These are phyloP conservation scores for Pseudorectes ferrugineus DNA, from an alignment of 2,113 vertebrate species.

Conservation along the genomic window DNA sequence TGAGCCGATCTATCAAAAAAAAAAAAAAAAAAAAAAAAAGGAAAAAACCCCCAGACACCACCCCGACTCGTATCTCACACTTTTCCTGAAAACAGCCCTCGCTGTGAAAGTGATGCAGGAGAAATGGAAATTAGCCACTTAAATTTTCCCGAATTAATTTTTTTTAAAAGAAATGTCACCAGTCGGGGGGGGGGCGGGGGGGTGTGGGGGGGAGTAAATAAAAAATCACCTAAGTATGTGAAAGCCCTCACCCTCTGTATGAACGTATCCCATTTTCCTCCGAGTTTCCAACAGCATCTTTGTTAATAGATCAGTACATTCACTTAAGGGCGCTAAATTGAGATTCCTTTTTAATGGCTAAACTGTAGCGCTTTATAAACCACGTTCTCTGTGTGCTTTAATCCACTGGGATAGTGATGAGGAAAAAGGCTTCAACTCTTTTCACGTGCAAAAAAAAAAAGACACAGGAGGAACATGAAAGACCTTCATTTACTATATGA, in stretches of 20 bases:
- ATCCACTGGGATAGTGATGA: conserved; percentile 15
- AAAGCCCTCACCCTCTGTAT: not conserved
- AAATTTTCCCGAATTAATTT: not conserved
- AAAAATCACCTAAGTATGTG: not conserved
- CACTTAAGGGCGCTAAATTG: conserved; percentile 37
- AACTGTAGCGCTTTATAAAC: conserved; percentile 51
- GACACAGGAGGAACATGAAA: not conserved
- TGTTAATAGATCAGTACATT: conserved; percentile 39
- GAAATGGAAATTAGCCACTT: conserved; percentile 1
- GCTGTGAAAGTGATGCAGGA: not conserved
- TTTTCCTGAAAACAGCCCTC: not conserved
- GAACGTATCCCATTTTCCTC: not conserved
- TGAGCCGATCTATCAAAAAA: not conserved
- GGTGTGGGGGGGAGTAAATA: not conserved
- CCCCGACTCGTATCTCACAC: not conserved
- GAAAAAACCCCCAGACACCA: not conserved
- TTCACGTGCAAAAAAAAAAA: not conserved
- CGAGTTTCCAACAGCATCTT: conserved; percentile 19
- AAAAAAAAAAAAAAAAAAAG: no score
- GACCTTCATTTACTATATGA: not conserved
- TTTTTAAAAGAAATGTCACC: not conserved
- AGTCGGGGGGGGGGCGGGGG: fast-evolving
- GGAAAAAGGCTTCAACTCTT: not conserved
- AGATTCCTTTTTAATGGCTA: conserved; percentile 49
- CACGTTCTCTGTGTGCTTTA: conserved; percentile 15